Conservation (phyloP, 1,140 invertebrate genomes). For the Zaprionus lachaisei region DNA sequence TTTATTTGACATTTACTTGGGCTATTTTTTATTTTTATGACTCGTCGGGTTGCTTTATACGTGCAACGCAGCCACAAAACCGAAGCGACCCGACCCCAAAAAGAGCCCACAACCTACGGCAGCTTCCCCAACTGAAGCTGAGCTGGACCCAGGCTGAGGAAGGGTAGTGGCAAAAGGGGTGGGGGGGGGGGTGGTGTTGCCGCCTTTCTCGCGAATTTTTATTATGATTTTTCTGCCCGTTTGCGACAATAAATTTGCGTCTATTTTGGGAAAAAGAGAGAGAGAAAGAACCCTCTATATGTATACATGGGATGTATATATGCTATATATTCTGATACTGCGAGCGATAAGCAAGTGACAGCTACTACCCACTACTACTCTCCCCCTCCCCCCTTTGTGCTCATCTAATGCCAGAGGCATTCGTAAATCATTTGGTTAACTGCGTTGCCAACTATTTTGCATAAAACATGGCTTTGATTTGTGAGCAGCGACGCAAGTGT, state of each 20-base stretch:
- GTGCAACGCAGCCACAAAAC: background rate
- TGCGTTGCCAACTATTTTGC: constrained; percentile 74
- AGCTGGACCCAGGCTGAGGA: too few relatives aligned
- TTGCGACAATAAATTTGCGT: constrained; percentile 48
- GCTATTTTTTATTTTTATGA: constrained; percentile 83
- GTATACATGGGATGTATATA: background rate
- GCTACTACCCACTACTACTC: background rate
- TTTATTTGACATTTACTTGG: constrained; percentile 84
- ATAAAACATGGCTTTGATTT: constrained; percentile 64
- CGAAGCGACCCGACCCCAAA: constrained; percentile 1
- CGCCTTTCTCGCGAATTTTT: constrained; percentile 31
- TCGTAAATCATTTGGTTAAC: constrained; percentile 75
- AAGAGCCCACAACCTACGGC: background rate
- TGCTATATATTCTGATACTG: constrained; percentile 25
- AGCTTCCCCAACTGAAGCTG: constrained; percentile 6
- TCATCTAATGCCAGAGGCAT: constrained; percentile 67
- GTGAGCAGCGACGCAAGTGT: constrained; percentile 56
- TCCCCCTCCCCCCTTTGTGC: background rate
- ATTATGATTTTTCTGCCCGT: constrained; percentile 26
- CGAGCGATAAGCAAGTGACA: constrained; percentile 29
- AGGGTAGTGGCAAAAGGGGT: too few relatives aligned
- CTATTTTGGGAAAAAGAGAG: constrained; percentile 27
- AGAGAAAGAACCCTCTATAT: background rate
- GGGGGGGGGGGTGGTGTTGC: background rate
- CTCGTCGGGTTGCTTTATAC: constrained; percentile 62